Base-by-base conservation (phyloP, 2,113 vertebrate species). In the Microtus ochrogaster region DNA sequence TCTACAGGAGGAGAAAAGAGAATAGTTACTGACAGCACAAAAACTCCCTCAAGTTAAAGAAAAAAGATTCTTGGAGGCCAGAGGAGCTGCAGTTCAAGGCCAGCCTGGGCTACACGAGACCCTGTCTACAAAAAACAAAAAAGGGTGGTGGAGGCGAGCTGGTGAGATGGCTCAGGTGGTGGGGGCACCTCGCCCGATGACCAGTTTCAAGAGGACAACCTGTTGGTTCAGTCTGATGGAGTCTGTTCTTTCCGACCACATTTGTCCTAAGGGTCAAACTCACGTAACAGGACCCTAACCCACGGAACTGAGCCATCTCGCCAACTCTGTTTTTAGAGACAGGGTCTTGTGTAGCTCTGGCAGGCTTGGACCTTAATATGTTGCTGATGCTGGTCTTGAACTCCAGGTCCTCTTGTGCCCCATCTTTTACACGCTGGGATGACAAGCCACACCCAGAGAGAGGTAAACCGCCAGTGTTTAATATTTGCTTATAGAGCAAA, bases 1-100 rank as follows among this genome's bases (percentile, higher is more conserved):
- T 61, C 96, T 97, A 41, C 30, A 19, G 55, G 73, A 85, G 39
- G 70, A 73, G 86, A 84, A 68, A 68, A 92, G 30, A 93, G 21
- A 96, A 90, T n/a, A 91, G 79, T 88, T 92, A 92, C 22, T 68
- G 95, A 81, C 9, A 41, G 78, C 13, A 16, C 49, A 6, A 58
- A 5, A 63, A 74, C 72, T 58, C 30, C 10, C 8, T 83, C 33
- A 74, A 63, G 5, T 91, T 95, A 70, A 86, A 58, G 3, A 58
- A 66, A 65, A 66, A 85, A 66, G 83, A 36, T 36, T 47, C 61
- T 66, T 85, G 61, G 61, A 47, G 39, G 39, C 39, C 61, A 19
- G 82, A 47, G 39, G 14, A 39, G 65, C 61, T 65, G 22, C 14
- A 33, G 39, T 84, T 84, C 14, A 84, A 66, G 39, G 63, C 39